phyloP scores from a whole-genome alignment of 2,113 vertebrate species.

The Canis aureus region DNA sequence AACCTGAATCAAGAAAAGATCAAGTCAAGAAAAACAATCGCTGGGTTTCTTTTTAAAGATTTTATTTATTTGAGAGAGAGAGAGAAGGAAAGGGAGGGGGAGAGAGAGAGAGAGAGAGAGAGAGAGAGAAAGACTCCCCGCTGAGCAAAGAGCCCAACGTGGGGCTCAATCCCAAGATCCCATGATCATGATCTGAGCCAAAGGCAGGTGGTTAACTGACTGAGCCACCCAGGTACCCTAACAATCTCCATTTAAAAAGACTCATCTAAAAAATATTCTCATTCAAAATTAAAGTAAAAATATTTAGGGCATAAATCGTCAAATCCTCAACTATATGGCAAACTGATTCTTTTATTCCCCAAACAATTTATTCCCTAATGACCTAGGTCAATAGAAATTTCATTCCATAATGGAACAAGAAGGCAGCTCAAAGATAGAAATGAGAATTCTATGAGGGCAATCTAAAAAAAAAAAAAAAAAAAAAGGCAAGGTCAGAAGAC shows the following conservation, averaged over 20 bases:
- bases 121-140: background rate
- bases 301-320: background rate
- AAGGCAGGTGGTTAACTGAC: background rate
- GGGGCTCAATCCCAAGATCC: background rate
- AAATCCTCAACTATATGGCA: background rate
- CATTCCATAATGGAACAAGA: background rate
- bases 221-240: background rate
- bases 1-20: background rate
- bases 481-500: background rate
- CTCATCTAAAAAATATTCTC: background rate
- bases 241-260: constrained; percentile 17
- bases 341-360: background rate
- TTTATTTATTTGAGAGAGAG: background rate
- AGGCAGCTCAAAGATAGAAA: background rate
- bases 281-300: constrained; percentile 46
- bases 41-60: background rate
- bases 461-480: constrained; percentile 21
- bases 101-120: background rate
- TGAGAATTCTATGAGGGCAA: background rate
- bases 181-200: background rate
- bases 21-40: background rate
- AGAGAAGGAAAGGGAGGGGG: background rate
- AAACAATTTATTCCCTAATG: background rate
- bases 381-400: constrained; percentile 25
- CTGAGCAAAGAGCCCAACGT: background rate